A percentile compares a stretch with the other conserved stretches of the same genome.
Evolutionary conservation across 2,888 invertebrate genomes (phyloP).

Genomic region (Cephonodes hylas): DNA sequence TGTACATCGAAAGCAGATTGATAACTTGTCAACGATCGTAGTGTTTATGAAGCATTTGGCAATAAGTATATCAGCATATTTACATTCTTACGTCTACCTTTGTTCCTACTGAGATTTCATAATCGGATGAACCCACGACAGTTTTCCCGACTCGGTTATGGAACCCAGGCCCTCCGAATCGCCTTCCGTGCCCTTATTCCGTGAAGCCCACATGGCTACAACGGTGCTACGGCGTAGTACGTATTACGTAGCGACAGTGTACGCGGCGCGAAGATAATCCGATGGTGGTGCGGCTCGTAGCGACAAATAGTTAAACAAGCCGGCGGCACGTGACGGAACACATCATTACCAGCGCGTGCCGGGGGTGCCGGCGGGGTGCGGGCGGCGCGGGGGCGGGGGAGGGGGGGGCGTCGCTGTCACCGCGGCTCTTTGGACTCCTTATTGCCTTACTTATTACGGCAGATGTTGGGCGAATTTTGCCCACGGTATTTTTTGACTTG

Average conservation of each 20-base stretch:
- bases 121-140: too few relatives aligned
- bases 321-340: slow-evolving; percentile 2
- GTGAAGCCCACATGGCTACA: too few relatives aligned
- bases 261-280: neutral
- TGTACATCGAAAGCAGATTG: too few relatives aligned
- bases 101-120: too few relatives aligned
- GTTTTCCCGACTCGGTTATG: too few relatives aligned
- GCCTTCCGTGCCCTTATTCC: too few relatives aligned
- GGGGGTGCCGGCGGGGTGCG: neutral
- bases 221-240: neutral
- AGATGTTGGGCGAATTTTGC: neutral
- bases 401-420: neutral
- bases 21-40: too few relatives aligned
- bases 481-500: neutral
- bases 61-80: too few relatives aligned
- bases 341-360: neutral
- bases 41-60: too few relatives aligned
- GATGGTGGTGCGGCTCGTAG: neutral
- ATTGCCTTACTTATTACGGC: neutral
- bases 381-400: neutral
- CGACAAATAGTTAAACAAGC: neutral
- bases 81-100: too few relatives aligned
- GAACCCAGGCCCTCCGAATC: too few relatives aligned
- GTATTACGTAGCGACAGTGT: neutral
- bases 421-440: neutral